Base-by-base conservation (phyloP, 35 echinoderm and acorn worm species). In the Ophiothrix spiculata region DNA sequence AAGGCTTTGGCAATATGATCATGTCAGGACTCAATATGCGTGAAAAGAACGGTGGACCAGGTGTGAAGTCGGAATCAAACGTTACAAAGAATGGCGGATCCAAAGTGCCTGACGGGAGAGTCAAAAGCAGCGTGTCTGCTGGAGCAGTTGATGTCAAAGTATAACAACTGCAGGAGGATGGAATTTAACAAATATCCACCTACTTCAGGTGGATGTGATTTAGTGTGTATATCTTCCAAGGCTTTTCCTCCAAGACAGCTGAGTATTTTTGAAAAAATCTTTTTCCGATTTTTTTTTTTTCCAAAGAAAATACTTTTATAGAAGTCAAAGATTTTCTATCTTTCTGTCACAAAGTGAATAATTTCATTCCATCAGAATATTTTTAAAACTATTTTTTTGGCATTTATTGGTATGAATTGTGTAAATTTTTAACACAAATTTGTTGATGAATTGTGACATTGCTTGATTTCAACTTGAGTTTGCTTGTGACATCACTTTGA, bases 1-100 rank as follows among this genome's bases (percentile, higher is more conserved):
- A 94, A 4, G 96, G 96, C 32, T 99, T 94, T 79, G 96, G 96
- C 23, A 86, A 91, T n/a, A 93, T 99, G 88, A 99, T 99, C 63
- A 75, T 82, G 23, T 91, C 89, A 0, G 96, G 96, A 1, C 84
- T 73, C 12, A 99, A 89, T 41, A 88, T 95, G 89, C 80, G 80
- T 28, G 56, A 83, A 31, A 81, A 77, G 38, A 69, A 69, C 29
- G 60, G 60, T 2, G 45, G 45, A 21, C 45, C 21, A 54, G 29
- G 25, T n/a, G 1, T 2, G 29, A 25, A 6, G 10, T n/a, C n/a
- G n/a, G 60, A 69, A 25, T 69, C 60, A 69, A 69, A 69, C 25
- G 29, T 25, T 28, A 69, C 17, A 69, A 69, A 25, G 60, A 69
- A 69, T n/a, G 60, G 60, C 29, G 60, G 60, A 69, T 2, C 16